These are phyloP conservation scores for Dendrocopos noguchii DNA, from an alignment of 2,113 vertebrate genomes.

Conservation along the genomic window DNA sequence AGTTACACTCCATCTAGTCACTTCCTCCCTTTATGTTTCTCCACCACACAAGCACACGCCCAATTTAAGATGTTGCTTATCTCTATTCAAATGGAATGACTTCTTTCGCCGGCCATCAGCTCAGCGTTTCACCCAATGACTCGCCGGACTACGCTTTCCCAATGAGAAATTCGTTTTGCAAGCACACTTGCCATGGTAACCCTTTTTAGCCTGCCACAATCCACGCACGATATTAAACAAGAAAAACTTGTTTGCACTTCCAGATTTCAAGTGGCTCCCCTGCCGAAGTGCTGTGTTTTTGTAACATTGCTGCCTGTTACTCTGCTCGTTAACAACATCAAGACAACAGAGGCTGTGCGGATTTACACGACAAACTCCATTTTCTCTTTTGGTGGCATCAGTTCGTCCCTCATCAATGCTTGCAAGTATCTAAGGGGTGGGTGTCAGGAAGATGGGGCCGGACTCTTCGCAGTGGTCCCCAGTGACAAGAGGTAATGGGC, in stretches of 20 bases:
- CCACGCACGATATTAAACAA: background rate
- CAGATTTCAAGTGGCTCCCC: background rate
- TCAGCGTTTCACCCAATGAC: background rate
- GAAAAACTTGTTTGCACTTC: background rate
- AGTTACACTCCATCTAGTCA: background rate
- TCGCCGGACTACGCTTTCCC: background rate
- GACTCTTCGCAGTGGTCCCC: too few relatives aligned
- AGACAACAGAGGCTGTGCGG: fast-evolving
- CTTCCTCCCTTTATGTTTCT: conserved; percentile 29
- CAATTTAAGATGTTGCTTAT: background rate
- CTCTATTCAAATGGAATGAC: background rate
- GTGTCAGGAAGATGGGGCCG: too few relatives aligned
- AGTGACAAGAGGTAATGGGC: too few relatives aligned
- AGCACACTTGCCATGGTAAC: background rate
- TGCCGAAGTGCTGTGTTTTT: background rate
- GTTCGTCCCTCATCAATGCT: background rate
- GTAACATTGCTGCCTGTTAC: background rate
- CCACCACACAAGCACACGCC: background rate
- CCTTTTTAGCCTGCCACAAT: background rate
- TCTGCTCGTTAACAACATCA: background rate
- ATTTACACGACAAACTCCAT: background rate
- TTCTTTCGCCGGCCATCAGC: background rate
- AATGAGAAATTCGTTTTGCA: background rate
- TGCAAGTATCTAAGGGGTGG: too few relatives aligned
- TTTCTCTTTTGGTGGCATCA: background rate